Conservation (phyloP, 2,113 vertebrate genomes). For the Peucedramus taeniatus region DNA sequence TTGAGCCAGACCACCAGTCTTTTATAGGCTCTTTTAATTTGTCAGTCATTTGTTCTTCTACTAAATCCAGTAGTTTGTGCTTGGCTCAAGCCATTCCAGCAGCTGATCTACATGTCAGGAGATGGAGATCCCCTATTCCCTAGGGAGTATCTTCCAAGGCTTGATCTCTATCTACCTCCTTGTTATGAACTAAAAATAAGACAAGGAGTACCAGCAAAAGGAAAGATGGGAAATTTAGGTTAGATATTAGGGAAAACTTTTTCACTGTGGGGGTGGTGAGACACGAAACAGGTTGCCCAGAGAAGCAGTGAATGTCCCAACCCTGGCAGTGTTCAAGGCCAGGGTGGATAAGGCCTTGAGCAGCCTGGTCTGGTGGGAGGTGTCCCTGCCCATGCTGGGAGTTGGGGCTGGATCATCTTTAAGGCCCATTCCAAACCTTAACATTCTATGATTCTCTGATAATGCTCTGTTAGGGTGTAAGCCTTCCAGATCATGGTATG, state of each 20-base stretch:
- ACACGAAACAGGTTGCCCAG: neutral
- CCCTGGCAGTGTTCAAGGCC: neutral
- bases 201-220: neutral
- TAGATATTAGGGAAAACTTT: neutral
- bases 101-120: neutral
- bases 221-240: neutral
- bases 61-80: neutral
- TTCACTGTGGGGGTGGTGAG: neutral
- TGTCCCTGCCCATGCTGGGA: neutral
- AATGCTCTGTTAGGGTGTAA: neutral
- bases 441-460: neutral
- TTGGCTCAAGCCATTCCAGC: neutral
- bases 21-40: neutral
- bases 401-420: neutral
- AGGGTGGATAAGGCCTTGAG: neutral
- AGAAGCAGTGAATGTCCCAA: neutral
- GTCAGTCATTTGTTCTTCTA: neutral
- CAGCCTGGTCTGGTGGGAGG: neutral
- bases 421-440: neutral
- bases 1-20: neutral
- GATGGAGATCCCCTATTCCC: neutral
- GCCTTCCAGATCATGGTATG: neutral
- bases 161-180: neutral
- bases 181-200: neutral
- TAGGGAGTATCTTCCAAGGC: neutral